phyloP scores from a whole-genome alignment of 2,113 vertebrate species.

The Leptosomus discolor region DNA sequence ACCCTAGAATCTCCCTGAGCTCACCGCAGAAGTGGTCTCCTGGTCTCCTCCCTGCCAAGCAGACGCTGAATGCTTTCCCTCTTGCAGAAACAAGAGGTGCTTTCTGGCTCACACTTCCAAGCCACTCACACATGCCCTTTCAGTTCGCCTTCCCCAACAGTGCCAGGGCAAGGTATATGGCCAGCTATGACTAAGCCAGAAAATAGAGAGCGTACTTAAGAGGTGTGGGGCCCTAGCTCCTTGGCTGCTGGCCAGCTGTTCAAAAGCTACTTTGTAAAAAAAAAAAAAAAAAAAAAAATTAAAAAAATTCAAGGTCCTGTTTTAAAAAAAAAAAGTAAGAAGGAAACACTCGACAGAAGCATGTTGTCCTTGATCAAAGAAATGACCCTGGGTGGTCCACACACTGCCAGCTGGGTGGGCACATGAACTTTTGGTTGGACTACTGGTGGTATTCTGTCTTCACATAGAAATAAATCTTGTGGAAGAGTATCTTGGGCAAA shows the following conservation, averaged over 20 bases:
- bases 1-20: background rate
- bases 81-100: background rate
- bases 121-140: background rate
- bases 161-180: background rate
- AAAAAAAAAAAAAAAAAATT: background rate
- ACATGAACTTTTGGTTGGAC: background rate
- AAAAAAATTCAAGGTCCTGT: background rate
- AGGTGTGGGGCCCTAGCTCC: background rate
- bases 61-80: background rate
- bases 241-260: background rate
- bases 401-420: slow-evolving; percentile 3
- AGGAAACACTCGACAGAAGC: background rate
- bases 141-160: background rate
- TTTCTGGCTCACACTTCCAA: background rate
- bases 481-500: background rate
- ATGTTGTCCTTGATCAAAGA: background rate
- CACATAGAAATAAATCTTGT: background rate
- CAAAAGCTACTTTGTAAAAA: background rate
- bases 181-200: background rate
- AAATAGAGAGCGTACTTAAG: background rate
- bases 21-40: background rate
- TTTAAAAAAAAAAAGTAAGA: background rate
- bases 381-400: slow-evolving; percentile 33
- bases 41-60: background rate
- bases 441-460: background rate